Conservation (phyloP, 2,113 vertebrate genomes). For the Proteles cristata region DNA sequence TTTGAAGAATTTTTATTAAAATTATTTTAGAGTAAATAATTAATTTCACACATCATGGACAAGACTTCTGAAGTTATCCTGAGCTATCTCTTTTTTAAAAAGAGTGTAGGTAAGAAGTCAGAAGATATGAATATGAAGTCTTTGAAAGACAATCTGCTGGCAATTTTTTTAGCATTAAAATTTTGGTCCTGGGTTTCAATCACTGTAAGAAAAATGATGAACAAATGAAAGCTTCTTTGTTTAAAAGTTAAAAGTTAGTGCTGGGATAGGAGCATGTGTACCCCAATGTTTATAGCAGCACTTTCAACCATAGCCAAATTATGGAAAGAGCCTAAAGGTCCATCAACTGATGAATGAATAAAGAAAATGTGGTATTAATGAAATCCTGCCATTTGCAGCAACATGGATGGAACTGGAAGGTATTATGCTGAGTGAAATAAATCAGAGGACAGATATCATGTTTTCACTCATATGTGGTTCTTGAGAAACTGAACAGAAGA, state of each 20-base stretch:
- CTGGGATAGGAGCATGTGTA: too few species aligned
- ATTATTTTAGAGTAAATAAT: slow-evolving; percentile 20
- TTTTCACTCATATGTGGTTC: too few species aligned
- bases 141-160: neutral
- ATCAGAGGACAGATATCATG: too few species aligned
- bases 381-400: too few species aligned
- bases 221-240: neutral
- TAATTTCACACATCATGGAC: neutral
- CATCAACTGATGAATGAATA: too few species aligned
- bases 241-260: neutral
- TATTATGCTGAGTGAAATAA: too few species aligned
- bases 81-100: neutral
- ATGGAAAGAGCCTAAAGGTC: too few species aligned
- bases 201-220: neutral
- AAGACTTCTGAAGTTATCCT: neutral
- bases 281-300: too few species aligned
- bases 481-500: too few species aligned
- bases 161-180: neutral
- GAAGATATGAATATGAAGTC: neutral
- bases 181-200: neutral
- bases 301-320: too few species aligned
- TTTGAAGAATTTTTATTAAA: neutral
- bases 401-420: too few species aligned
- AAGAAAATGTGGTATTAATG: too few species aligned
- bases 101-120: neutral